phyloP scores from a whole-genome alignment of 2,797 vertebrate genomes.

The Scolopax rusticola region DNA sequence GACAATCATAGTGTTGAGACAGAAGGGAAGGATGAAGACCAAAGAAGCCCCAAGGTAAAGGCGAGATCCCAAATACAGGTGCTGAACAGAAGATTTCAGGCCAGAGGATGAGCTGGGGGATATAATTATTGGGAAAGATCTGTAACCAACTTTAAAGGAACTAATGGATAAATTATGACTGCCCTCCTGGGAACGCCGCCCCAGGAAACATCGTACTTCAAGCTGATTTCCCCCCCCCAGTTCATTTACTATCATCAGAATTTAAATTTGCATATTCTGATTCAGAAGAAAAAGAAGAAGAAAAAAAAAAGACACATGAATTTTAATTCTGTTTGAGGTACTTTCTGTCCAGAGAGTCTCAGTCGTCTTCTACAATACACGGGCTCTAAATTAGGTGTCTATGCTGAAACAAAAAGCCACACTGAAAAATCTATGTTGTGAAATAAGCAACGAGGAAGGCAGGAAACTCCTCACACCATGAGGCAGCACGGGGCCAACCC shows the following conservation, averaged over 20 bases:
- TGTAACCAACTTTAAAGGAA: neutral
- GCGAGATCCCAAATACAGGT: neutral
- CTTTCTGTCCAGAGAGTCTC: neutral
- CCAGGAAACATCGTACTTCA: neutral
- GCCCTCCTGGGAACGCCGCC: neutral
- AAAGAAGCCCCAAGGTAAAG: neutral
- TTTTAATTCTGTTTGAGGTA: neutral
- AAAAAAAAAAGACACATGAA: neutral
- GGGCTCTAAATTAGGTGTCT: neutral
- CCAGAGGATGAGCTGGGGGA: neutral
- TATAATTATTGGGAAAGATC: too few relatives aligned
- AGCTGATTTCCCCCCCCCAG: neutral
- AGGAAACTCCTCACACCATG: neutral
- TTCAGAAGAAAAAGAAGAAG: neutral
- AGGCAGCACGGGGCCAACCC: neutral
- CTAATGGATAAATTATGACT: accelerated
- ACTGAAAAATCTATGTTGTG: neutral
- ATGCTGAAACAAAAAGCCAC: neutral
- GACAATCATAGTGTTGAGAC: accelerated
- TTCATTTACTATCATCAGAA: neutral
- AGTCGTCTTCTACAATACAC: neutral
- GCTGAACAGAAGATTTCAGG: neutral
- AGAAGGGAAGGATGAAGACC: neutral
- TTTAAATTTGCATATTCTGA: neutral
- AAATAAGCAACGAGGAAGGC: neutral